Conservation (phyloP, 30 jellyfish, hydroid and myxozoan species). For the Hydra vulgaris region DNA sequence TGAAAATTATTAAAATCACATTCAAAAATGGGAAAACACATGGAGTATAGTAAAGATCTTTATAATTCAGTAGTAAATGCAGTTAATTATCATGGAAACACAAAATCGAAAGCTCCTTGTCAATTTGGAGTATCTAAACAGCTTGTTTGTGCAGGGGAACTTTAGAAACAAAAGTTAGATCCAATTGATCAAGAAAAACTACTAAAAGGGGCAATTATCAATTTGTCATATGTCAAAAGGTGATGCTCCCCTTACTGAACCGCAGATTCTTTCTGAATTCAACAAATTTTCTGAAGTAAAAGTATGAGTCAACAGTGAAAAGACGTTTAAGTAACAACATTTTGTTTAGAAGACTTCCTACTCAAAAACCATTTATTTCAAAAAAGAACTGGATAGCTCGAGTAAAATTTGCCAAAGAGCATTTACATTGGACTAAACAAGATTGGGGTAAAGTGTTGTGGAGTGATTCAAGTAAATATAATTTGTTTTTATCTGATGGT, state of each 20-base stretch:
- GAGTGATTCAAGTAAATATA: background rate
- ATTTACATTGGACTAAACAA: background rate
- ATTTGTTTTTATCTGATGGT: background rate
- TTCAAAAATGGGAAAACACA: background rate
- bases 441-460: background rate
- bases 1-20: background rate
- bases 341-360: background rate
- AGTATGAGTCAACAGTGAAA: background rate
- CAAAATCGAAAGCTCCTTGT: background rate
- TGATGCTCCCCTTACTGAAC: background rate
- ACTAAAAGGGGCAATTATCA: background rate
- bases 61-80: background rate
- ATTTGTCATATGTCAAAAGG: background rate
- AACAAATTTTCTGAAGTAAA: background rate
- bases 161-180: background rate
- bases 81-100: background rate
- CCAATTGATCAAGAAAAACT: background rate
- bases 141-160: background rate
- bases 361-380: background rate
- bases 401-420: background rate
- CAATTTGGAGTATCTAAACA: background rate
- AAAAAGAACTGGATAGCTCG: background rate
- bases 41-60: background rate
- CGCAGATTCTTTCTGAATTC: background rate
- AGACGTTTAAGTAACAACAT: background rate